A percentile compares a stretch with the other conserved stretches of the same genome.
These are phyloP conservation scores for Mormyrus iriodes DNA, from an alignment of 2,113 vertebrate species.

Conservation along the genomic window DNA sequence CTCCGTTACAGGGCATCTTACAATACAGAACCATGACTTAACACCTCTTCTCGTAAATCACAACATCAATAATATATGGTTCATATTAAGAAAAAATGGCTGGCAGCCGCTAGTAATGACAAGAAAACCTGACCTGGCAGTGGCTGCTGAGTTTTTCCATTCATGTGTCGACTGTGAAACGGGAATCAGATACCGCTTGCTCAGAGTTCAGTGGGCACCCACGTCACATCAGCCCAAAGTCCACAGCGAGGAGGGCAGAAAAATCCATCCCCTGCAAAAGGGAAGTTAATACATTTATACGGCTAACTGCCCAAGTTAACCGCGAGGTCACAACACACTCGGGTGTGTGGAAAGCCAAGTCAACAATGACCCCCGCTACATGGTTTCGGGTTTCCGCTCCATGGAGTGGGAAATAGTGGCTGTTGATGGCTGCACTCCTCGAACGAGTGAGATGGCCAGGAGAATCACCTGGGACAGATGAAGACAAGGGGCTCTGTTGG, in stretches of 20 bases:
- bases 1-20: background rate
- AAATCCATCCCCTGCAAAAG: background rate
- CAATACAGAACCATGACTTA: background rate
- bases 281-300: background rate
- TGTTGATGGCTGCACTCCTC: background rate
- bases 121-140: background rate
- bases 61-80: background rate
- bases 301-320: background rate
- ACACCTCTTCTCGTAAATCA: background rate
- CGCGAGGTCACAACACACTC: background rate
- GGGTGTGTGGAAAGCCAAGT: background rate
- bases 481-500: background rate
- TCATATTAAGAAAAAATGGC: background rate
- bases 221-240: background rate
- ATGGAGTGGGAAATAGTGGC: background rate
- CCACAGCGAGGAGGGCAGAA: background rate
- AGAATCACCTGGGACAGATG: background rate
- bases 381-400: background rate
- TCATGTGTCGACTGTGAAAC: background rate
- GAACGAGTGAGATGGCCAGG: background rate
- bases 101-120: background rate
- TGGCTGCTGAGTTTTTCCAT: background rate
- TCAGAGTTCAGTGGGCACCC: background rate
- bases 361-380: background rate
- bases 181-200: background rate